Evolutionary conservation across 2,888 invertebrate species (phyloP).

Genomic region (Coleophora deauratella): DNA sequence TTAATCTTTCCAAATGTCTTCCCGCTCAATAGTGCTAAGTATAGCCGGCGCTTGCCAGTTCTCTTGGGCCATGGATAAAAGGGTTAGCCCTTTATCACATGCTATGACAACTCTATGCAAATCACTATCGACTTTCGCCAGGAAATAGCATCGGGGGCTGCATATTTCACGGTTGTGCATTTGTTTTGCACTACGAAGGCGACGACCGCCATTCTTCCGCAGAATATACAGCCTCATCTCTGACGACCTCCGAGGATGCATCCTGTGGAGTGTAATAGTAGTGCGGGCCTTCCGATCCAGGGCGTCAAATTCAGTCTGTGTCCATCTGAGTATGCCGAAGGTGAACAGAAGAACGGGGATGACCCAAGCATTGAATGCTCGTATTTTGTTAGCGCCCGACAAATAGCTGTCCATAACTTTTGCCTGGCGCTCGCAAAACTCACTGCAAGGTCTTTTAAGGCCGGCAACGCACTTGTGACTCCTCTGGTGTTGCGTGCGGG

Average conservation of each 20-base stretch:
- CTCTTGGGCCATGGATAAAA: too few relatives aligned
- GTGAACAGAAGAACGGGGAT: background rate
- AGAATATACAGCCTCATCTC: constrained; percentile 13
- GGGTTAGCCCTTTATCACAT: too few relatives aligned
- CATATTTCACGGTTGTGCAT: background rate
- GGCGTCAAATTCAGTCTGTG: background rate
- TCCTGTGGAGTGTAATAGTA: constrained; percentile 3
- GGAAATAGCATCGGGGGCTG: background rate
- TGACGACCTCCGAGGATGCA: constrained; percentile 10
- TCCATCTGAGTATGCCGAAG: constrained; percentile 1
- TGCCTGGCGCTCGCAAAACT: constrained; percentile 4
- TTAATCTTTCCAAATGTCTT: too few relatives aligned
- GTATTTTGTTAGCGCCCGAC: background rate
- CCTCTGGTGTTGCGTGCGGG: too few relatives aligned
- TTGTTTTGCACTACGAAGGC: constrained; percentile 1
- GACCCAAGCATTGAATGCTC: background rate
- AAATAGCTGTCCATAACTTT: background rate
- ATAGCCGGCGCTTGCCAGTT: too few relatives aligned
- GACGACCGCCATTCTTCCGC: constrained; percentile 7
- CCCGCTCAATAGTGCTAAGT: too few relatives aligned
- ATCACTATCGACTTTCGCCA: background rate
- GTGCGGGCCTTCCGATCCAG: background rate
- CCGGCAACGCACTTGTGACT: too few relatives aligned
- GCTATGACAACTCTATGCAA: too few relatives aligned
- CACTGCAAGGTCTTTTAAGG: too few relatives aligned